Base-by-base conservation (phyloP, 2,113 vertebrate species). In the Amblyornis subalaris region DNA sequence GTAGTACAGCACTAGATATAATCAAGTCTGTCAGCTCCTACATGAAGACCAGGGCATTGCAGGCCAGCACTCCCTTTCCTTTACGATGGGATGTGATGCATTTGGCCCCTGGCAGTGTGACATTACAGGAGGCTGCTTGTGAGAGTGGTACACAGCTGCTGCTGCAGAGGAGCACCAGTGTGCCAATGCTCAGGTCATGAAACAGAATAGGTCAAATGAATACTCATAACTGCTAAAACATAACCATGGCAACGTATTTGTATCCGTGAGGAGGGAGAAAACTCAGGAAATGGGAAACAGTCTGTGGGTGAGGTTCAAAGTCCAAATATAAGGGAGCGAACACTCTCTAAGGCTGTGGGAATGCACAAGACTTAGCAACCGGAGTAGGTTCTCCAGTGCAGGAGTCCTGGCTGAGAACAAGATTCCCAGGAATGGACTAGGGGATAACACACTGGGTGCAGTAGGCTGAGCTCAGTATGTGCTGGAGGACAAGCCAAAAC, bases 21-120 rank as follows among this genome's bases (percentile, higher is more conserved):
- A 9, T 1, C 2, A 4, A 40, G 8, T 17, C 67, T 61, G 3
- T 35, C 40, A 65, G 11, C 14, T 60, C 50, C 31, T 53, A 2
- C 0, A 1, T 16, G 84, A 65, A 60, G 31, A 73, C 5, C 25
- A 65, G 20, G 1, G 0, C 31, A 73, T 2, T 7, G 1, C 23
- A 79, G 38, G 9, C 36, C 84, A 33, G 51, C 21, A 1, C 12
- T 72, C n/a, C n/a, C 24, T 47, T 17, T 73, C 45, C 31, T 33
- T 70, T 36, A 0, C 6, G 12, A 38, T 7, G 25, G 22, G 45
- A 65, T 48, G 42, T 11, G 10, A 18, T 8, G 26, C 6, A 4
- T 36, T 62, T 82, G 62, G 62, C 20, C 51, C 23, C 75, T 22
- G 29, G 15, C 1, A 50, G 15, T 1, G 28, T 38, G 40, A 26